Evolutionary conservation across 2,888 invertebrate genomes (phyloP), one percentile per base, ranked within the genome.

Genomic region (Patella depressa): DNA sequence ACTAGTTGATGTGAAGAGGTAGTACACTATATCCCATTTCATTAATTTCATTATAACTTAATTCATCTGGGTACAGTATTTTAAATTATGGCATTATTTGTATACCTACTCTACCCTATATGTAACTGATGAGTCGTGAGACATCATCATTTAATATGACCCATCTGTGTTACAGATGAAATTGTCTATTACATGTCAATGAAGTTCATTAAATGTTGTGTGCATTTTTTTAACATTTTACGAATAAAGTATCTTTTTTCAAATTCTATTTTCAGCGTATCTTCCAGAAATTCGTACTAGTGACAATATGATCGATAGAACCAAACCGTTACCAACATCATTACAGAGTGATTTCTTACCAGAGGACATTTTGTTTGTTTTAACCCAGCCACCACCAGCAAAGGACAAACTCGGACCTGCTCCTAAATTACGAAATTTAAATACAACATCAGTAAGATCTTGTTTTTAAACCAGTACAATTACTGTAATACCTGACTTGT

Each of bases 271-370:
- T 82, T 14, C 81, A 85, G 84, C 78, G 24, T 79, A 78, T 71
- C 78, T 89, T 54, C 88, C 89, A 11, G 86, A 86, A 53, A 75
- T 89, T 17, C 84, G 82, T 57, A 82, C 75, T 69, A 86, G 86
- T 81, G 82, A 82, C 70, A 78, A 78, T 73, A 19, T 24, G 7
- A 14, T 65, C 12, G 65, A 65, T 65, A 65, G 24, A 65, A 82
- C 77, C 9, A 87, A 88, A 75, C 89, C 89, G 1, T 84, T 89
- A 15, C 88, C 89, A 2, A 89, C 89, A 5, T 88, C 88, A 2
- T 80, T 89, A 12, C 89, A 89, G 81, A 89, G 89, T 83, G 91
- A 91, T 80, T 91, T 89, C 78, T 79, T 91, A 3, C 91, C 91
- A 7, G 89, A 90, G 15, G 91, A 91, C 80, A 82, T 91, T 17